Evolutionary conservation across 2,888 invertebrate genomes (phyloP).

Genomic region (Ptycholaimellus sp.): DNA sequence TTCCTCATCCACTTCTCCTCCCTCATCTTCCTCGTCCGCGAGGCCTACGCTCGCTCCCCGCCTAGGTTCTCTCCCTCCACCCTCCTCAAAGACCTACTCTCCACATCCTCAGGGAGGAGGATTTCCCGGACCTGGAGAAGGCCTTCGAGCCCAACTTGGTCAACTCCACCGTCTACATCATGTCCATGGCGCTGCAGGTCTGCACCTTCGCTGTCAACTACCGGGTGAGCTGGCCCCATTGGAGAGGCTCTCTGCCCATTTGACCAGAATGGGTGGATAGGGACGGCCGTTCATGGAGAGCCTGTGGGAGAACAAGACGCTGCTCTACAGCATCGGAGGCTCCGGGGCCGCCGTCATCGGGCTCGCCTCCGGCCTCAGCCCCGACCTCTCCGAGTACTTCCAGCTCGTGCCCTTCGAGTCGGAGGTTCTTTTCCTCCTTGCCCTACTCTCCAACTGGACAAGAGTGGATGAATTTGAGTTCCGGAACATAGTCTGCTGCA

Average conservation of each 20-base stretch:
- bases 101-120: too few relatives aligned
- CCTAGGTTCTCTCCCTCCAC: too few relatives aligned
- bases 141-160: conserved; percentile 68
- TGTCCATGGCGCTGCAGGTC: conserved; percentile 85
- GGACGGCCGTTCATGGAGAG: conserved; percentile 98
- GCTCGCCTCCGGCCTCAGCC: conserved; percentile 44
- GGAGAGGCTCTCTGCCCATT: too few relatives aligned
- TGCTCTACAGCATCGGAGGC: conserved; percentile 63
- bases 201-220: conserved; percentile 98
- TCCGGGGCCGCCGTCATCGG: conserved; percentile 57
- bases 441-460: not conserved
- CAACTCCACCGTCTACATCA: conserved; percentile 92
- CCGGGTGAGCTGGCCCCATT: conserved; percentile 55
- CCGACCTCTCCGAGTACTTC: conserved; percentile 63
- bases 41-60: conserved; percentile 23
- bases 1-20: conserved; percentile 79
- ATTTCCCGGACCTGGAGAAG: conserved; percentile 22
- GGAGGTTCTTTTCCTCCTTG: conserved; percentile 53
- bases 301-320: conserved; percentile 61
- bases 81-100: too few relatives aligned
- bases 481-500: conserved; percentile 54
- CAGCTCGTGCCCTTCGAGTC: conserved; percentile 79
- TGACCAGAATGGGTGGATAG: too few relatives aligned
- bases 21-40: conserved; percentile 54
- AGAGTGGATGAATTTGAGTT: conserved; percentile 43